These are phyloP conservation scores for Myiotriccus ornatus DNA, from an alignment of 2,797 vertebrate genomes.

Conservation along the genomic window DNA sequence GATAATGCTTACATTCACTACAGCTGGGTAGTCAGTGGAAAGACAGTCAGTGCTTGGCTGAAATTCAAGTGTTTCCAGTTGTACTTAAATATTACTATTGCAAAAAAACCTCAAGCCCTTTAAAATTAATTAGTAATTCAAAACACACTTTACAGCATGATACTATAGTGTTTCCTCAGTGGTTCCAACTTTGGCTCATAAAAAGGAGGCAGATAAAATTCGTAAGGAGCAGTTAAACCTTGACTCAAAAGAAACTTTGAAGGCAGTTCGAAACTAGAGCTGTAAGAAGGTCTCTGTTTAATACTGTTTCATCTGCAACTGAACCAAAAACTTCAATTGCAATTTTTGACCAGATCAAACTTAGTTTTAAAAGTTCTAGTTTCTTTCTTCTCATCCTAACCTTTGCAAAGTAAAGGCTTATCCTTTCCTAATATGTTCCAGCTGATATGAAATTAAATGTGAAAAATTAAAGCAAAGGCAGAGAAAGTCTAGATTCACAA, in stretches of 20 bases:
- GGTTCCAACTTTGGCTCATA: neutral
- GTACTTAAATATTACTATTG: neutral
- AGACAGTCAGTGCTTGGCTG: neutral
- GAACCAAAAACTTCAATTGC: neutral
- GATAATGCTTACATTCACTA: neutral
- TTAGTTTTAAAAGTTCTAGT: neutral
- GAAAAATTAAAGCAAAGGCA: constrained; percentile 26
- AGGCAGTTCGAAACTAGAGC: neutral
- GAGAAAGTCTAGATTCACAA: neutral
- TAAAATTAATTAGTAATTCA: neutral
- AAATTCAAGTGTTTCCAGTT: neutral
- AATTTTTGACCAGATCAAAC: neutral
- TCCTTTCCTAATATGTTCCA: neutral
- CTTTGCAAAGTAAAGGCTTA: constrained; percentile 11
- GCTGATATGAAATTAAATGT: neutral
- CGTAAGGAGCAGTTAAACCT: neutral
- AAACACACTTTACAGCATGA: neutral
- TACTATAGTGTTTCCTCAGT: neutral
- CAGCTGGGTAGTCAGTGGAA: neutral
- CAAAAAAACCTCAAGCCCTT: neutral
- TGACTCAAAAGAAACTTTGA: neutral
- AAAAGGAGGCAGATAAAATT: neutral
- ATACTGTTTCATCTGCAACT: neutral
- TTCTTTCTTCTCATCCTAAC: neutral
- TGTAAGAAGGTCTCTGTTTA: neutral